These are phyloP conservation scores for Pachypeltis micranthus DNA, from an alignment of 1,140 invertebrate genomes.

Conservation along the genomic window DNA sequence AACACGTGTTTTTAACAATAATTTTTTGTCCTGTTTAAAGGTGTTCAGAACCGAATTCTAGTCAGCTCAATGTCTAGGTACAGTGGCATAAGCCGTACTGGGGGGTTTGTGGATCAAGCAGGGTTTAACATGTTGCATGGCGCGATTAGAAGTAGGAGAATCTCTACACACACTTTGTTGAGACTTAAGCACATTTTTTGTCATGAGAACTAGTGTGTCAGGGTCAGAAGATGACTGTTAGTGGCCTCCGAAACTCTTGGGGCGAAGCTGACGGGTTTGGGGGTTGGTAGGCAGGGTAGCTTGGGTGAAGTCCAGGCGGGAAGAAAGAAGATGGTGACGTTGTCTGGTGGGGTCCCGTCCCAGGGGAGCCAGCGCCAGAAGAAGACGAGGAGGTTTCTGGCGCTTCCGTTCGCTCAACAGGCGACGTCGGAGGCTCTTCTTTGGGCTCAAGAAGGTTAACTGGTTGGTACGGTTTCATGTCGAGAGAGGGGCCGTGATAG, in stretches of 20 bases:
- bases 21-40: no score
- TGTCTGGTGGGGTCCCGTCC: conserved; percentile 38
- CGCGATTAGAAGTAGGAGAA: no score
- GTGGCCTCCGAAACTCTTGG: conserved; percentile 60
- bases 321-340: conserved; percentile 32
- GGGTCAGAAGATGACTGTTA: conserved; percentile 80
- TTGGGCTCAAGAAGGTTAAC: conserved; percentile 29
- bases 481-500: background rate
- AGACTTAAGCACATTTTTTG: no score
- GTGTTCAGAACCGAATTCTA: no score
- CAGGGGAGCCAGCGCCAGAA: conserved; percentile 42
- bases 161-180: no score
- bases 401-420: conserved; percentile 25
- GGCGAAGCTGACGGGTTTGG: conserved; percentile 36
- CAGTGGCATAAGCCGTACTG: no score
- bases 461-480: background rate
- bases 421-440: conserved; percentile 43
- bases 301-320: background rate
- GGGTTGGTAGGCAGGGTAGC: conserved; percentile 44
- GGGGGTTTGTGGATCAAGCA: no score
- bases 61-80: no score
- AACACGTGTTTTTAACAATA: no score
- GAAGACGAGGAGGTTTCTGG: conserved; percentile 44
- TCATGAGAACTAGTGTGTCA: background rate
- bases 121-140: no score